Base-by-base conservation (phyloP, 1,140 invertebrate species). In the Heliothis subflexa region DNA sequence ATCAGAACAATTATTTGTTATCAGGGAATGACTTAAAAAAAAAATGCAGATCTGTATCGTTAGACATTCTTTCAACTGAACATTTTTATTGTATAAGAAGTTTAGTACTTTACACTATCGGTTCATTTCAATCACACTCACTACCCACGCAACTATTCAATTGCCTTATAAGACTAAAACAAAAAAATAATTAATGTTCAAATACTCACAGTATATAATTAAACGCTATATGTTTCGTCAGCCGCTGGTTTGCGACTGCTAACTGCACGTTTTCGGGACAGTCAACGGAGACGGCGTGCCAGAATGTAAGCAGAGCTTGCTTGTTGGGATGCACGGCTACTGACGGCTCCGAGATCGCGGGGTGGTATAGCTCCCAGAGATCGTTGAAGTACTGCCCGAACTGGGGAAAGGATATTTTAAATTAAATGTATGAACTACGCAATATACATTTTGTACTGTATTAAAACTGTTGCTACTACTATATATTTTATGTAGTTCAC, bases 271-370 rank as follows among this genome's bases (percentile, higher is more conserved):
- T 99, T 93, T 99, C 98, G 0, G 97, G 97, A 93, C 98, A 99
- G 90, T 99, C 98, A 3, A 97, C 96, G 86, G 97, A 98, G 11
- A 98, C 98, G 76, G 98, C 97, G 94, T 99, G 97, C 98, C 98
- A 99, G 94, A 99, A 99, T 50, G 98, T 96, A 33, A 99, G 95
- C 68, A 99, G 94, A 4, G 98, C 97, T 95, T 99, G 98, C 93
- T 99, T 99, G 89, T 99, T 99, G 84, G 99, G 98, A 95, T 99
- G 98, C 64, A 98, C 97, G 45, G 98, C 97, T 86, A 99, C 98
- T 73, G 98, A 97, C 2, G 98, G 98, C 94, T 99, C 98, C n/a
- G 98, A 98, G 62, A 99, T 95, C 83, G 98, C 98, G 18, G 98
- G 98, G 95, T 99, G 98, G 93, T 99, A 99, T 64, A 99, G 94